These are phyloP conservation scores for Littorina saxatilis DNA, from an alignment of 1,140 invertebrate species.

Conservation along the genomic window DNA sequence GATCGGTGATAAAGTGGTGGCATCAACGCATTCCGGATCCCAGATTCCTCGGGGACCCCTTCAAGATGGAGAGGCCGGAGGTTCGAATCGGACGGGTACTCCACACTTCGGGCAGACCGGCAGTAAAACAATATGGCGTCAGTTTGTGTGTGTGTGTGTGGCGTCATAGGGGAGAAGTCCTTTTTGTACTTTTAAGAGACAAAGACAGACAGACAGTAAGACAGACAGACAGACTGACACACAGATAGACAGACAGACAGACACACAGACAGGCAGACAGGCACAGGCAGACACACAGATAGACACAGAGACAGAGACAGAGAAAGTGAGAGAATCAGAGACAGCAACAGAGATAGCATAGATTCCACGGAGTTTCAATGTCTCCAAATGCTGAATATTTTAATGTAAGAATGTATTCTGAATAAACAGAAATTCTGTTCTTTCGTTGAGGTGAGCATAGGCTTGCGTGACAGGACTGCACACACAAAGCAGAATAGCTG, in stretches of 20 bases:
- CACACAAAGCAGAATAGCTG: too few relatives aligned
- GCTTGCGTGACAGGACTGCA: too few relatives aligned
- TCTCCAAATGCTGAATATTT: too few relatives aligned
- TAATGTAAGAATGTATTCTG: too few relatives aligned
- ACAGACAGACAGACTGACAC: background rate
- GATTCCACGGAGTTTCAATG: too few relatives aligned
- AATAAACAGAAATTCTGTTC: too few relatives aligned
- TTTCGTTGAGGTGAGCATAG: too few relatives aligned
- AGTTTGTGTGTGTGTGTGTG: too few relatives aligned
- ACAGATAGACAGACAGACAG: background rate
- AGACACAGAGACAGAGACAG: background rate
- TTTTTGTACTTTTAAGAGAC: background rate
- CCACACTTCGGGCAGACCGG: background rate
- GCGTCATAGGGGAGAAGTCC: background rate
- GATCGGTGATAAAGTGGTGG: background rate
- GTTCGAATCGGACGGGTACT: background rate
- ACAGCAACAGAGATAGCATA: background rate
- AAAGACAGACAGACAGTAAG: background rate
- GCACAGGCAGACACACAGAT: background rate
- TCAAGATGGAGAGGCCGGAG: slow-evolving; percentile 13
- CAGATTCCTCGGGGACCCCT: background rate
- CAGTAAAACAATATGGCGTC: background rate
- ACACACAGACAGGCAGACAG: background rate
- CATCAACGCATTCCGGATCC: background rate
- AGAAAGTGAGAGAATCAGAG: background rate